A percentile compares a stretch with the other conserved stretches of the same genome.
These are phyloP conservation scores for Actinemys pallida DNA, from an alignment of 2,113 vertebrate genomes.

Conservation along the genomic window DNA sequence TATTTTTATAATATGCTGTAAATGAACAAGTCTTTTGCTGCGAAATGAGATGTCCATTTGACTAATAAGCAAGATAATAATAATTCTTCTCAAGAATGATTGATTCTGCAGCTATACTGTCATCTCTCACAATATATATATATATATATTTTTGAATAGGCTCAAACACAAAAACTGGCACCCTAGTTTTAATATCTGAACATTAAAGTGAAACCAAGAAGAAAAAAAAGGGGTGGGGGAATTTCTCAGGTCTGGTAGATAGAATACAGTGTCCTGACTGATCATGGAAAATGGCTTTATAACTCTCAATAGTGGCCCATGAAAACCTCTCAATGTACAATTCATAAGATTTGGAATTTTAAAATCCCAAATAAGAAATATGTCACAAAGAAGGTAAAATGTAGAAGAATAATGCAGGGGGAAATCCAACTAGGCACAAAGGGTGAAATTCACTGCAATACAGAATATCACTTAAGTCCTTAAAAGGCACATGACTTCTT, in stretches of 20 bases:
- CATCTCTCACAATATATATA: too few species aligned
- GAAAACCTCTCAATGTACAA: background rate
- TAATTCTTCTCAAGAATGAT: background rate
- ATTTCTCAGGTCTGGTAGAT: background rate
- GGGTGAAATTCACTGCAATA: background rate
- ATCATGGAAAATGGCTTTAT: background rate
- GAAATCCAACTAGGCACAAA: accelerated
- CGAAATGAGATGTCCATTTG: background rate
- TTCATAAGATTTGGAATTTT: background rate
- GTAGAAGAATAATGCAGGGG: background rate
- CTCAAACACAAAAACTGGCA: background rate
- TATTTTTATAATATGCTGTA: background rate
- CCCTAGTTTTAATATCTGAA: background rate
- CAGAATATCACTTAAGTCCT: background rate
- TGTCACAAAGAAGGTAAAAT: background rate
- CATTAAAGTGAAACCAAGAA: background rate
- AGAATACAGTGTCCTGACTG: background rate
- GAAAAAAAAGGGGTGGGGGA: accelerated
- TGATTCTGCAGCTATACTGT: background rate
- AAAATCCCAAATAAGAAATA: background rate
- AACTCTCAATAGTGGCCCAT: accelerated
- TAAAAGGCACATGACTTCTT: background rate
- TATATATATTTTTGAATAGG: background rate
- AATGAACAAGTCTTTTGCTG: background rate
- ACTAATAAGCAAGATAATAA: background rate